Evolutionary conservation across 2,797 vertebrate species (phyloP).

Genomic region (Antrozous pallidus): DNA sequence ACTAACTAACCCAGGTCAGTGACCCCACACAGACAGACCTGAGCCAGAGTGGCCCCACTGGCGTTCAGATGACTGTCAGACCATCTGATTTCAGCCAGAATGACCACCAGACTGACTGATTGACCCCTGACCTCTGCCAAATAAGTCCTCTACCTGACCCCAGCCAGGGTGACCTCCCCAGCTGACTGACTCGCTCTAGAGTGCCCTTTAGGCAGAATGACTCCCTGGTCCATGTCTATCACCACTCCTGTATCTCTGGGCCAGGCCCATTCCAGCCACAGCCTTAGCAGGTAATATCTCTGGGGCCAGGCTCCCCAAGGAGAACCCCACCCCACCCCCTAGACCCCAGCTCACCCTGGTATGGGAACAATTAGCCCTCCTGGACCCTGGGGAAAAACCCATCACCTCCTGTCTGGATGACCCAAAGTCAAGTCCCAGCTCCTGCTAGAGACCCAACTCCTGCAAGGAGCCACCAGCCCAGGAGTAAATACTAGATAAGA

Average conservation of each 20-base stretch:
- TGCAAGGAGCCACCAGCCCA: background rate
- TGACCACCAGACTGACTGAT: background rate
- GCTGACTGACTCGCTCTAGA: background rate
- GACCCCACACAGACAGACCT: background rate
- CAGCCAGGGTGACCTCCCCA: background rate
- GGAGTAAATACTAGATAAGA: background rate
- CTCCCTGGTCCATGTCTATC: background rate
- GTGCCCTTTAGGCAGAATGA: background rate
- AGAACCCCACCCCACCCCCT: background rate
- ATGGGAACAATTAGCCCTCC: background rate
- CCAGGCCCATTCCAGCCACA: background rate
- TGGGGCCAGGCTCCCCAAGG: background rate
- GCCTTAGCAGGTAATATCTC: background rate
- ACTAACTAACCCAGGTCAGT: background rate
- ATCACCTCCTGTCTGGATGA: background rate
- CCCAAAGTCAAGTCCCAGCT: background rate
- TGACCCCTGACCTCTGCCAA: background rate
- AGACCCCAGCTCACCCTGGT: background rate
- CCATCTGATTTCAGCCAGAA: background rate
- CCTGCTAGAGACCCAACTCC: background rate
- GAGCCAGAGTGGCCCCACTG: background rate
- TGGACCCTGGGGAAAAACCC: background rate
- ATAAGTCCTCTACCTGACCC: background rate
- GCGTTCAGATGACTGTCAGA: background rate
- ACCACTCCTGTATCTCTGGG: background rate